Conservation (phyloP, 2,888 invertebrate genomes). For the Allolobophora icterica region DNA sequence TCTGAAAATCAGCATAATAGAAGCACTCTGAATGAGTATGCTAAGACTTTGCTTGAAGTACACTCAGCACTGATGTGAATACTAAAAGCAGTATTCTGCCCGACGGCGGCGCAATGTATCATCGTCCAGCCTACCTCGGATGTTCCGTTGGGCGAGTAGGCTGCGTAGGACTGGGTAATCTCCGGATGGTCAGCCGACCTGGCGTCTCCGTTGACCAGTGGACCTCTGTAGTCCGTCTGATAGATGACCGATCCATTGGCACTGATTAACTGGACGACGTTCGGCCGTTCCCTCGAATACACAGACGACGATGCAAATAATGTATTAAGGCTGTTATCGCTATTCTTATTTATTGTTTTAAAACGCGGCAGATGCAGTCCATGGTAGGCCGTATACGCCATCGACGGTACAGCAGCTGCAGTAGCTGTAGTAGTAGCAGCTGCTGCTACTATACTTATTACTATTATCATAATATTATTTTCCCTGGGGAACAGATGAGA, state of each 20-base stretch:
- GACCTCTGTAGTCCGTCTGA: slow-evolving; percentile 44
- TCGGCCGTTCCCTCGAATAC: slow-evolving; percentile 40
- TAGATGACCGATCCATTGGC: slow-evolving; percentile 45
- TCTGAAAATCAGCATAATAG: too few species aligned
- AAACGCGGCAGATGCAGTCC: background rate
- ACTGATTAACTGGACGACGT: slow-evolving; percentile 42
- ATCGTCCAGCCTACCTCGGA: slow-evolving; percentile 51
- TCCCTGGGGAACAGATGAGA: too few species aligned
- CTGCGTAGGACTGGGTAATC: slow-evolving; percentile 46
- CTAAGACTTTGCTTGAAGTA: background rate
- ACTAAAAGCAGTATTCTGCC: background rate
- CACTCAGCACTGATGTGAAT: background rate
- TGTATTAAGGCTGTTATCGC: background rate
- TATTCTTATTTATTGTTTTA: slow-evolving; percentile 24
- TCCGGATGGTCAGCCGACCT: slow-evolving; percentile 44
- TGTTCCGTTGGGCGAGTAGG: slow-evolving; percentile 51
- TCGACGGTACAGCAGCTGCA: too few species aligned
- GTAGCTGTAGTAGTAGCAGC: too few species aligned
- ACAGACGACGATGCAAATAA: background rate
- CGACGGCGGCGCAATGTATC: background rate
- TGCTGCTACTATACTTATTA: too few species aligned
- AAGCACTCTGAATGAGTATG: too few species aligned
- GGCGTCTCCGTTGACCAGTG: slow-evolving; percentile 32
- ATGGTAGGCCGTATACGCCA: too few species aligned
- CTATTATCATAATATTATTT: too few species aligned